Evolutionary conservation across 2,888 invertebrate genomes (phyloP), one percentile per base, ranked within the genome.

Genomic region (Charanyca ferruginea): DNA sequence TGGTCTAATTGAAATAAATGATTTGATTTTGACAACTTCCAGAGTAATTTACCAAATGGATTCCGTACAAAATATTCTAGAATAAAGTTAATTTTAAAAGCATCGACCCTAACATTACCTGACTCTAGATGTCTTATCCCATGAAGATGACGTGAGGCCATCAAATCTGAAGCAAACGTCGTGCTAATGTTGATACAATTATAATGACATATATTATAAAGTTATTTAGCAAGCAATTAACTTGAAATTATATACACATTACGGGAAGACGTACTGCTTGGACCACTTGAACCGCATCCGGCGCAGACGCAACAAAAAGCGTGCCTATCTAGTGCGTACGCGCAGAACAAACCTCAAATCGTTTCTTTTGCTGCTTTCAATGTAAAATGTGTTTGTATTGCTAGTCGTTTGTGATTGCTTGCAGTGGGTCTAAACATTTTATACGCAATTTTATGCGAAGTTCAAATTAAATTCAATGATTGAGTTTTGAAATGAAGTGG

Each of bases 341-440:
- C 85, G 83, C 88, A 86, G 87, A 86, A 87, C 88, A 88, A 91
- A 94, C 93, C 93, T 91, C 94, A 93, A 95, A 94, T 91, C 88
- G 83, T 87, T 85, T 89, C 90, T 92, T 90, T 90, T 86, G 86
- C 87, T 84, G 87, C 87, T 84, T 79, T 85, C 86, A 86, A 88
- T 88, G 83, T 86, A 83, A 88, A 89, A 84, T 86, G 85, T 93
- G 87, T 92, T 91, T 91, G 89, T 88, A 87, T 88, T 86, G 76
- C 79, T 81, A 85, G 85, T 80, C 81, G 79, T 79, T 81, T 81
- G 72, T 83, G 81, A 81, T 83, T 83, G 77, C 42, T 32, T 20
- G 60, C 86, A 91, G 89, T 13, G 71, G 80, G 73, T 9, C 25
- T 11, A 65, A 92, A 92, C 91, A 85, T 89, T 91, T 89, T 79